These are phyloP conservation scores for Arbacia lixula DNA, from an alignment of 53 echinoderm and acorn worm genomes.

Conservation along the genomic window DNA sequence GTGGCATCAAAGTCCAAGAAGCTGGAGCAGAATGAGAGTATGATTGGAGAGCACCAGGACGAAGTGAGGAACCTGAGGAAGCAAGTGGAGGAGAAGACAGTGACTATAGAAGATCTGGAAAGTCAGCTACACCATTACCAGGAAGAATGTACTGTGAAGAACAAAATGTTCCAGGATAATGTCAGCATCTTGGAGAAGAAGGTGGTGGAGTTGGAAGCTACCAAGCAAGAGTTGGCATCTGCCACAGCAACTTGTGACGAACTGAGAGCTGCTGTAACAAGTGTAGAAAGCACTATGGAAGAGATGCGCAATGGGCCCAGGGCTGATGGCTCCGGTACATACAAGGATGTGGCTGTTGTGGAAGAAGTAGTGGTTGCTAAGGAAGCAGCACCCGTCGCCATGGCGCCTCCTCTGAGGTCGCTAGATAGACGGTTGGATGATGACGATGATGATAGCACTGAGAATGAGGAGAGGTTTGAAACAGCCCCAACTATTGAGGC, in stretches of 20 bases:
- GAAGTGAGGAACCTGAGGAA: conserved; percentile 44
- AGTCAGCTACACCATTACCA: conserved; percentile 10
- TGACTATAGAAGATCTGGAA: conserved; percentile 21
- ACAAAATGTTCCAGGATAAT: conserved; percentile 33
- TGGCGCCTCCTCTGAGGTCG: conserved; percentile 17
- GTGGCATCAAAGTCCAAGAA: conserved; percentile 37
- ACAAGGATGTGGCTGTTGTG: not conserved
- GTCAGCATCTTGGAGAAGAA: conserved; percentile 33
- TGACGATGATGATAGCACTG: conserved; percentile 49
- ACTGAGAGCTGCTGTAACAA: not conserved
- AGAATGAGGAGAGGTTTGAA: conserved; percentile 31
- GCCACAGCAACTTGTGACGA: not conserved
- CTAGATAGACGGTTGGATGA: conserved; percentile 25
- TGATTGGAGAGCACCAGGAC: conserved; percentile 42
- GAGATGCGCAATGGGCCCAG: not conserved
- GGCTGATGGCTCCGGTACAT: not conserved
- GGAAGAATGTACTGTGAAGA: conserved; percentile 37
- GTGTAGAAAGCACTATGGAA: conserved; percentile 3
- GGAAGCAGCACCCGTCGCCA: not conserved
- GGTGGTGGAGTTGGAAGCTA: conserved; percentile 1
- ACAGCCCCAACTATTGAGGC: conserved; percentile 52
- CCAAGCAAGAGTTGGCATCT: conserved; percentile 27
- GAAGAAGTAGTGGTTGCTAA: conserved; percentile 15
- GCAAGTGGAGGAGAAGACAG: conserved; percentile 44
- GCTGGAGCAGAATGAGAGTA: conserved; percentile 31